Percentiles rank a stretch among this genome's conserved stretches.
Conservation (phyloP, 2,888 invertebrate species). For the Parnassius apollo region DNA sequence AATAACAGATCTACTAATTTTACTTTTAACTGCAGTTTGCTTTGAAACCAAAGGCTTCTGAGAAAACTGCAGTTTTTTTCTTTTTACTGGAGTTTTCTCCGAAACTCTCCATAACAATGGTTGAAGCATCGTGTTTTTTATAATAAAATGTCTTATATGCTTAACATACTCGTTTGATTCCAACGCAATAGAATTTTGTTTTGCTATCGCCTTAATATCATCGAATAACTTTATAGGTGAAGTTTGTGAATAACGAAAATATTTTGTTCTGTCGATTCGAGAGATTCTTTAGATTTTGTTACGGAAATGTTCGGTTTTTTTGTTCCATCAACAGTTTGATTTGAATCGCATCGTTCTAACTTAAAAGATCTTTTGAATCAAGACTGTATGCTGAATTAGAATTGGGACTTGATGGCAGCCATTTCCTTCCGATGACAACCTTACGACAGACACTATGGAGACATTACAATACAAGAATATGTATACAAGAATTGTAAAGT, state of each 20-base stretch:
- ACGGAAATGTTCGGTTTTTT: neutral
- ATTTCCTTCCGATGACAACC: conserved; percentile 33
- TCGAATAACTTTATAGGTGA: conserved; percentile 53
- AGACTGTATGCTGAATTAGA: conserved; percentile 27
- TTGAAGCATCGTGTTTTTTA: conserved; percentile 8
- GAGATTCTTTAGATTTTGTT: conserved; percentile 5
- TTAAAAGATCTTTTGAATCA: conserved; percentile 7
- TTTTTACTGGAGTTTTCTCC: neutral
- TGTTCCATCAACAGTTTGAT: conserved; percentile 1
- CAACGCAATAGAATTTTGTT: conserved; percentile 6
- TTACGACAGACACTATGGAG: conserved; percentile 29
- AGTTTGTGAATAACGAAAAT: conserved; percentile 40
- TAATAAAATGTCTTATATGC: conserved; percentile 27
- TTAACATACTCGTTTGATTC: conserved; percentile 25
- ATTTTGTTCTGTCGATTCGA: neutral
- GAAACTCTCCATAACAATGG: neutral
- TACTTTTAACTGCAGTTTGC: conserved; percentile 32
- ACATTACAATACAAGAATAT: neutral
- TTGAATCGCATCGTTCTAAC: neutral
- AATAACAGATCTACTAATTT: conserved; percentile 21
- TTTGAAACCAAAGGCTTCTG: neutral
- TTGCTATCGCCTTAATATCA: conserved; percentile 29
- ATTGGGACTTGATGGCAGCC: conserved; percentile 32
- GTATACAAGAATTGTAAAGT: too few species aligned
- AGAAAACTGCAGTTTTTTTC: neutral